Percentiles rank a stretch among this genome's conserved stretches.
phyloP scores from a whole-genome alignment of 2,888 invertebrate genomes.

The Galerucella calmariensis region DNA sequence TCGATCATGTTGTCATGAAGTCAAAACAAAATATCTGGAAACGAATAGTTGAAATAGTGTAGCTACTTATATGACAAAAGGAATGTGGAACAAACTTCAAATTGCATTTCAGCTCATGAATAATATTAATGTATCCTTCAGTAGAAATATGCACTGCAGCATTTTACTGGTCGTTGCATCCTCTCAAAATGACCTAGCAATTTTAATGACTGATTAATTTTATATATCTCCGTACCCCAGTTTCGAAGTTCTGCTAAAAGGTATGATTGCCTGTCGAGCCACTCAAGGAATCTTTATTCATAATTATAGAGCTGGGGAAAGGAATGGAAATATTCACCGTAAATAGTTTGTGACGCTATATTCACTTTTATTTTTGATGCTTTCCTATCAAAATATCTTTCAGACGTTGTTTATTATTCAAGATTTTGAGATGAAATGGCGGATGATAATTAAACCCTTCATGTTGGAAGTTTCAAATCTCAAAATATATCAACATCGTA shows the following conservation, averaged over 20 bases:
- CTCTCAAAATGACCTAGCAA: background rate
- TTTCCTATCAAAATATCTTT: too few species aligned
- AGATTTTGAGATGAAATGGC: too few species aligned
- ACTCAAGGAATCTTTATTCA: constrained; percentile 1
- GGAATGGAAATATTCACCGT: too few species aligned
- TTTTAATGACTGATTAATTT: constrained; percentile 13
- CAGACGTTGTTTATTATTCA: too few species aligned
- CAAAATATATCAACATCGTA: too few species aligned
- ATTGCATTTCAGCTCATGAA: background rate
- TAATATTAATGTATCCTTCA: background rate
- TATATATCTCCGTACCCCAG: constrained; percentile 10
- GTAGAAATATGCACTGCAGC: background rate
- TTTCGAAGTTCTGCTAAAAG: constrained; percentile 11
- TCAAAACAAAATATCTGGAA: too few species aligned
- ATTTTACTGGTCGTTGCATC: background rate
- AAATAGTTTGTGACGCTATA: too few species aligned
- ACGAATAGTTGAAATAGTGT: too few species aligned
- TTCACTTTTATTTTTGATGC: too few species aligned
- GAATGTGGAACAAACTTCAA: constrained; percentile 1
- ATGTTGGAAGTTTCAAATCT: too few species aligned
- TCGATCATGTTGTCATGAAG: too few species aligned
- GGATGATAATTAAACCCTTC: too few species aligned
- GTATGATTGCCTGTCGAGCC: constrained; percentile 13
- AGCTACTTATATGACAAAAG: background rate
- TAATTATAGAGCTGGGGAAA: background rate